These are phyloP conservation scores for Agrilus planipennis DNA, from an alignment of 1,140 invertebrate genomes.

Conservation along the genomic window DNA sequence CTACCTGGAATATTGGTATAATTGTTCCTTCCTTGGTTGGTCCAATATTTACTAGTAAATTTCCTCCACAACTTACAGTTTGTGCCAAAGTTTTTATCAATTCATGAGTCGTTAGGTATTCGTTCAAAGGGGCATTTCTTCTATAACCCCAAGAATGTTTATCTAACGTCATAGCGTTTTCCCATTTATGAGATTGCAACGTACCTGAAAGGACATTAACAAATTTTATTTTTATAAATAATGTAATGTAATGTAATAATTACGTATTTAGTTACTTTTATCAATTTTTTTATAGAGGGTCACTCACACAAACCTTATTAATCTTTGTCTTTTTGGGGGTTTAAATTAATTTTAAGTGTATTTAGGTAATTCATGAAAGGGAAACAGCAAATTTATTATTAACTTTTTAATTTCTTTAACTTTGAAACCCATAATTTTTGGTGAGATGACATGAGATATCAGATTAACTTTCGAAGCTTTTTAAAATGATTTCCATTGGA, in stretches of 20 bases:
- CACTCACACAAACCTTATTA: neutral
- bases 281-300: neutral
- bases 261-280: neutral
- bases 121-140: slow-evolving; percentile 51
- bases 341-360: neutral
- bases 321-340: neutral
- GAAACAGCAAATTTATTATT: neutral
- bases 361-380: neutral
- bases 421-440: too few species aligned
- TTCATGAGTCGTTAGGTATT: slow-evolving; percentile 57
- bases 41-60: slow-evolving; percentile 81
- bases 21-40: slow-evolving; percentile 85
- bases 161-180: slow-evolving; percentile 84
- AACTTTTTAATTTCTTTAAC: too few species aligned
- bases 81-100: slow-evolving; percentile 57
- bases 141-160: slow-evolving; percentile 75
- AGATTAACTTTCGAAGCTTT: too few species aligned
- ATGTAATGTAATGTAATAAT: neutral
- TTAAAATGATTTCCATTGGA: too few species aligned
- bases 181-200: slow-evolving; percentile 68
- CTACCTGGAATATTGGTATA: slow-evolving; percentile 78
- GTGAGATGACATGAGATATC: too few species aligned
- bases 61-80: slow-evolving; percentile 75
- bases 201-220: slow-evolving; percentile 37
- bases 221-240: neutral